Percentiles rank a stretch among this genome's conserved stretches.
Conservation (phyloP, 2,888 invertebrate genomes). For the Tanaodytes sp. region DNA sequence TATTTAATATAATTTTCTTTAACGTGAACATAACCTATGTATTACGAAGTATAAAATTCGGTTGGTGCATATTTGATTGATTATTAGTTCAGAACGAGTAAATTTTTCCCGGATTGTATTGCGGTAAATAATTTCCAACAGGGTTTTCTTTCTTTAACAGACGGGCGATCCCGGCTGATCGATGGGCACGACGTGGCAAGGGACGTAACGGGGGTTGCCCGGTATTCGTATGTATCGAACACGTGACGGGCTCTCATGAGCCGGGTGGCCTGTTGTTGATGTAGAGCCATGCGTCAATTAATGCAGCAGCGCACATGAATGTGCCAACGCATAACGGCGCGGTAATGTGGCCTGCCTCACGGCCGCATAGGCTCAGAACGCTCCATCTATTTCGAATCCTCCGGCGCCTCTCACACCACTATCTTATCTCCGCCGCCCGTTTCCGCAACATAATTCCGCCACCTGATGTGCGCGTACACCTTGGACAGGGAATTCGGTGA, state of each 20-base stretch:
- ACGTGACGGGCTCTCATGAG: constrained; percentile 69
- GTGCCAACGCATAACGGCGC: too few relatives aligned
- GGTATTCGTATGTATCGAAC: constrained; percentile 62
- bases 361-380: constrained; percentile 59
- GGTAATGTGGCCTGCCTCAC: constrained; percentile 65
- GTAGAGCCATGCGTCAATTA: too few relatives aligned
- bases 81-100: too few relatives aligned
- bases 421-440: constrained; percentile 34
- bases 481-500: constrained; percentile 28
- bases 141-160: too few relatives aligned
- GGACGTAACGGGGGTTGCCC: constrained; percentile 15
- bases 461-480: constrained; percentile 22
- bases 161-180: constrained; percentile 14
- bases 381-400: constrained; percentile 64
- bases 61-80: too few relatives aligned
- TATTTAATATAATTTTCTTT: too few relatives aligned
- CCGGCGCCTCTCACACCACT: constrained; percentile 34
- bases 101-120: too few relatives aligned
- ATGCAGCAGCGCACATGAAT: too few relatives aligned
- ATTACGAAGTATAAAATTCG: too few relatives aligned
- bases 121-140: too few relatives aligned
- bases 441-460: constrained; percentile 28
- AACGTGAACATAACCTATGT: too few relatives aligned
- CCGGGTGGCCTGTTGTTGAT: constrained; percentile 63
- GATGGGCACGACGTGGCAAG: constrained; percentile 38